A percentile compares a stretch with the other conserved stretches of the same genome.
Evolutionary conservation across 2,797 vertebrate genomes (phyloP).

Genomic region (Paramormyrops hopkinsi): DNA sequence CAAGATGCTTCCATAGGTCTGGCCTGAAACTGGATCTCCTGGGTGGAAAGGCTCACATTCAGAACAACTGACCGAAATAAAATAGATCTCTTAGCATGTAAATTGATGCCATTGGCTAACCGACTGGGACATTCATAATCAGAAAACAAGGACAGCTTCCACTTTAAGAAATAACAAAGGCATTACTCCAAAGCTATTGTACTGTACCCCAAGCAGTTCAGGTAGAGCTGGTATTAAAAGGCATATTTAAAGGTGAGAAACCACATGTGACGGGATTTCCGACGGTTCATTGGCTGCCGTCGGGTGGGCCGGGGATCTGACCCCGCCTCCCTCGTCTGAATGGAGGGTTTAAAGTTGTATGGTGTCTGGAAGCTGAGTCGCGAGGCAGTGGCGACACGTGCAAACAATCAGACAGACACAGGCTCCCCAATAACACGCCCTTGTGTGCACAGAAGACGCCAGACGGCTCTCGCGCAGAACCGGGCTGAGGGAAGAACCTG

Average conservation of each 20-base stretch:
- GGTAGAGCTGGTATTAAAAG: neutral
- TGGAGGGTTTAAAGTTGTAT: neutral
- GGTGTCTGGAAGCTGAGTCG: neutral
- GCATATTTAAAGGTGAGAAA: neutral
- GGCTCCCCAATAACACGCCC: neutral
- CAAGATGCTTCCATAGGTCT: constrained; percentile 17
- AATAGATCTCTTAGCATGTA: neutral
- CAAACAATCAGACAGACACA: constrained; percentile 18
- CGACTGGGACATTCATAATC: neutral
- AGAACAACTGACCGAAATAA: neutral
- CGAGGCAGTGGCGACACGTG: neutral
- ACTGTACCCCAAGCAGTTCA: neutral
- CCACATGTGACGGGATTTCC: neutral
- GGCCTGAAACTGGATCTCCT: neutral
- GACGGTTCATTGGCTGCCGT: neutral
- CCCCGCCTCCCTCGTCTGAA: neutral
- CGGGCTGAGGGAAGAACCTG: neutral
- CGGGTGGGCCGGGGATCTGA: neutral
- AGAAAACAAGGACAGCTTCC: neutral
- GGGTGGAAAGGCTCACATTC: neutral
- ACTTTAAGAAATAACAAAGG: neutral
- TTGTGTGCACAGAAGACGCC: neutral
- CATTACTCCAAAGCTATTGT: neutral
- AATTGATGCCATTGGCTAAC: neutral
- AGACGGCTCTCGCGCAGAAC: neutral